Base-by-base conservation (phyloP, 2,113 vertebrate species). In the Eleginops maclovinus region DNA sequence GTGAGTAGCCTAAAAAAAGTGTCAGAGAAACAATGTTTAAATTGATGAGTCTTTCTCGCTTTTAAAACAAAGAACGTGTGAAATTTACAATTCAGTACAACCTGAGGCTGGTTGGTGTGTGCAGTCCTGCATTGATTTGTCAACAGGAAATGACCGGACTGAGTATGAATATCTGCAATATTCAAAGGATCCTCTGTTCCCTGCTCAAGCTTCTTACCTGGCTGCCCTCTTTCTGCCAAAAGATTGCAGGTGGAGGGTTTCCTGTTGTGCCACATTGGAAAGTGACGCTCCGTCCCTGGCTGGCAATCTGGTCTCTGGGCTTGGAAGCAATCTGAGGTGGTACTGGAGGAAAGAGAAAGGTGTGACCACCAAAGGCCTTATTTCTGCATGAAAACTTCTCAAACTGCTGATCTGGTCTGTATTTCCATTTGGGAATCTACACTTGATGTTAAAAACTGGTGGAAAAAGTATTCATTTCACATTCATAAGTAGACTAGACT, bases 191-290 rank as follows among this genome's bases (percentile, higher is more conserved):
- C 31, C 66, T 56, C 75, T 49, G 51, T 75, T 73, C 49, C 11
- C n/a, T 40, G 53, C 49, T 62, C 16, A 43, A 46, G 73, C 22
- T 47, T 66, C 91, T 82, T 89, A 99, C 98, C 97, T 99, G 97
- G 86, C 96, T 99, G 85, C 98, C 98, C 94, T 99, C 98, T 91
- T 98, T 99, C 92, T 99, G 97, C 98, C 98, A 99, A 93, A 99
- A 99, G 72, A 99, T 97, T 84, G 98, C 97, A 82, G 98, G 98
- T 77, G 96, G 97, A 49, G 98, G 98, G 87, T 99, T 98, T 92
- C 97, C 97, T 87, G 96, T 97, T 28, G 97, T 98, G 93, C 97
- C 96, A 88, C 98, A 99, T 63, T 95, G 95, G 93, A 99, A 99
- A 81, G 94, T 96, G 87, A 97, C 92, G 41, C 95, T 97, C 85